These are phyloP conservation scores for Furcifer pardalis DNA, from an alignment of 2,797 vertebrate species.

Conservation along the genomic window DNA sequence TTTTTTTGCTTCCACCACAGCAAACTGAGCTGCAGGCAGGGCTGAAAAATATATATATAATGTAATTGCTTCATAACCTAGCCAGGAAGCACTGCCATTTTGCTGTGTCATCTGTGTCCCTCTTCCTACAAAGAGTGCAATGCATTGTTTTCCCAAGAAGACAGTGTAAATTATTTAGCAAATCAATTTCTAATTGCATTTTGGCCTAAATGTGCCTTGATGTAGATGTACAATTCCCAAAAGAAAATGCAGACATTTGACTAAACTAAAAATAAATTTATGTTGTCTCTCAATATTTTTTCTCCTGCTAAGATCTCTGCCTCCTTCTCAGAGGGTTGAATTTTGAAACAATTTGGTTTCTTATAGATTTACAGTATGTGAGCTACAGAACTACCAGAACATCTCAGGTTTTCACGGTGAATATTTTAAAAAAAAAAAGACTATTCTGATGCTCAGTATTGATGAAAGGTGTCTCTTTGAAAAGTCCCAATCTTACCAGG, in stretches of 20 bases:
- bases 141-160: slow-evolving; percentile 14
- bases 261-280: neutral
- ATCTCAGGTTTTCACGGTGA: neutral
- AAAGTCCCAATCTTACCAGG: no score
- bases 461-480: no score
- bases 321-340: neutral
- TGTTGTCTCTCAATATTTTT: neutral
- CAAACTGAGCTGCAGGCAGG: neutral
- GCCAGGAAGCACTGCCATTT: neutral
- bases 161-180: slow-evolving; percentile 26
- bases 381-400: neutral
- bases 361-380: neutral
- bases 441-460: neutral
- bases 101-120: neutral
- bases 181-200: slow-evolving; percentile 31
- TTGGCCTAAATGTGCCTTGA: slow-evolving; percentile 2
- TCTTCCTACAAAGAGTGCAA: neutral
- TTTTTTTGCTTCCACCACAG: neutral
- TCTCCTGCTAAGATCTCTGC: neutral
- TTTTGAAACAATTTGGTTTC: neutral
- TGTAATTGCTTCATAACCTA: neutral
- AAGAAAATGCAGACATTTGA: neutral
- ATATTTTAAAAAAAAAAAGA: neutral
- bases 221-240: neutral
- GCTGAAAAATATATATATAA: neutral